phyloP scores from a whole-genome alignment of 2,888 invertebrate species.

The Tenodera sinensis region DNA sequence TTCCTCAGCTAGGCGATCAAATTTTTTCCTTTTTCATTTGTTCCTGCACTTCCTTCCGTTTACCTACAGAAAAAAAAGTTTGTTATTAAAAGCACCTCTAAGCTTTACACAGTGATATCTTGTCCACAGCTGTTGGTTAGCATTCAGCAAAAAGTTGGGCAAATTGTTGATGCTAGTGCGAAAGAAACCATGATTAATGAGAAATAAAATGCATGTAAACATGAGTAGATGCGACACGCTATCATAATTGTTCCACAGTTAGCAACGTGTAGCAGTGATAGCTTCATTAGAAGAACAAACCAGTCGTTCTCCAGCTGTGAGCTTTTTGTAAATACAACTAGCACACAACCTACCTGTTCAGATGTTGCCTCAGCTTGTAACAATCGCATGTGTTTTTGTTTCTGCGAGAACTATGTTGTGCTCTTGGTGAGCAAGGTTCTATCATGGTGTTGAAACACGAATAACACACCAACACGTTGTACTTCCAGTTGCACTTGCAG shows the following conservation, averaged over 20 bases:
- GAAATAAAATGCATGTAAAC: background rate
- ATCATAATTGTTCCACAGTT: background rate
- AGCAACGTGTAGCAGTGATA: background rate
- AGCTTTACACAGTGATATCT: too few relatives aligned
- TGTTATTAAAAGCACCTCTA: too few relatives aligned
- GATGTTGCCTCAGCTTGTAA: background rate
- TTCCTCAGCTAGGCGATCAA: background rate
- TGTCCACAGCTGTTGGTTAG: too few relatives aligned
- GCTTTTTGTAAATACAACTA: background rate
- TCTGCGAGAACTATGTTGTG: too few relatives aligned
- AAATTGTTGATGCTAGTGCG: too few relatives aligned
- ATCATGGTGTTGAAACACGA: too few relatives aligned
- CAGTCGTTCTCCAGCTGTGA: background rate
- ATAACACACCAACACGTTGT: too few relatives aligned
- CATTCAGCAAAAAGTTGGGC: too few relatives aligned
- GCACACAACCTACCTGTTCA: background rate
- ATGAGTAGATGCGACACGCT: background rate
- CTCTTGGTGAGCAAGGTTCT: too few relatives aligned
- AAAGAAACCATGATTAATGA: background rate
- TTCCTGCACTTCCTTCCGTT: background rate
- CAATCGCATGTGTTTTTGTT: background rate
- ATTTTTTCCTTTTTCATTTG: background rate
- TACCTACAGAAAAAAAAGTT: background rate
- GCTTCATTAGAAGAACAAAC: background rate
- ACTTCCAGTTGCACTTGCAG: too few relatives aligned